These are phyloP conservation scores for Agrochola litura DNA, from an alignment of 2,888 invertebrate species.

Conservation along the genomic window DNA sequence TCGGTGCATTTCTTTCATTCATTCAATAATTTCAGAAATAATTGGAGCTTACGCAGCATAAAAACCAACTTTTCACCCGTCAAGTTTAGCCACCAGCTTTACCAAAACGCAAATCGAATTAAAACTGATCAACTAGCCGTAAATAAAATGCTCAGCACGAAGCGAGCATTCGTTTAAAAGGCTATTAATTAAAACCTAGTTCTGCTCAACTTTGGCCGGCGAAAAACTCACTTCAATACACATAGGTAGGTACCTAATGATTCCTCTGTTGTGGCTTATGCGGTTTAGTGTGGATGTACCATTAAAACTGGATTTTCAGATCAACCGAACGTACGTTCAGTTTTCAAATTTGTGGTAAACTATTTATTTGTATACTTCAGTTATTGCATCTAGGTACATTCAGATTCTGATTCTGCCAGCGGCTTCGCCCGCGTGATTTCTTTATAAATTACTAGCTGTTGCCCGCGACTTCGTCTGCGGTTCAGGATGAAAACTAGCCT, in stretches of 20 bases:
- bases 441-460: no score
- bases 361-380: neutral
- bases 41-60: neutral
- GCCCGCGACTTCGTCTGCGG: no score
- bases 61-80: neutral
- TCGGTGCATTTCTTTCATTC: no score
- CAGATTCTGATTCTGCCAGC: no score
- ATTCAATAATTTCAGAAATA: no score
- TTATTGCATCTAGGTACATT: neutral
- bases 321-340: neutral
- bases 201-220: slow-evolving; percentile 48
- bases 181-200: slow-evolving; percentile 65
- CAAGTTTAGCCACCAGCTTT: slow-evolving; percentile 10
- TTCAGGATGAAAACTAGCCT: no score
- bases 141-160: slow-evolving; percentile 57
- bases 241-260: slow-evolving; percentile 40
- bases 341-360: neutral
- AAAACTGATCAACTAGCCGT: slow-evolving; percentile 55
- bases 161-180: slow-evolving; percentile 56
- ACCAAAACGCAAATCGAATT: slow-evolving; percentile 54
- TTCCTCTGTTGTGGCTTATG: slow-evolving; percentile 33
- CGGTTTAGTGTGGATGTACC: slow-evolving; percentile 12
- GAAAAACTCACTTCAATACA: slow-evolving; percentile 51
- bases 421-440: no score
- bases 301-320: neutral